phyloP scores from a whole-genome alignment of 2,888 invertebrate genomes.

The Polymixis lichenea region DNA sequence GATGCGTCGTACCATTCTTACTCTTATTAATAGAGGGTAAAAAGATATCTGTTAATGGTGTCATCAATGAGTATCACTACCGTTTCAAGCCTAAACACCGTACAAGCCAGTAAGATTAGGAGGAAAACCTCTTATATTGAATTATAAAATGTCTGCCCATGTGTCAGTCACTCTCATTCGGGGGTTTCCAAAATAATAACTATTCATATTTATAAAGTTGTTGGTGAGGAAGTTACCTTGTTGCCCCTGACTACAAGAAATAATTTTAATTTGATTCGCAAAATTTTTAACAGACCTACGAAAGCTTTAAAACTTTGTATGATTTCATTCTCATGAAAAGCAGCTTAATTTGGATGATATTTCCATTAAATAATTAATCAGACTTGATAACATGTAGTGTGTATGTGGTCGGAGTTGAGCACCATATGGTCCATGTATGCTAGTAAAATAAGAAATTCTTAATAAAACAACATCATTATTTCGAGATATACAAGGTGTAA shows the following conservation, averaged over 20 bases:
- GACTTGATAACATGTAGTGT: neutral
- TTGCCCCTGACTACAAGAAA: neutral
- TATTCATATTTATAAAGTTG: constrained; percentile 16
- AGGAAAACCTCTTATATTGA: constrained; percentile 1
- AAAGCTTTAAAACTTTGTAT: neutral
- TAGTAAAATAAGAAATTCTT: neutral
- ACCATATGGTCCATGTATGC: neutral
- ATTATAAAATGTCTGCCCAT: neutral
- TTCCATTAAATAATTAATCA: neutral
- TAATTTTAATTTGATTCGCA: neutral
- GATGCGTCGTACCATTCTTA: constrained; percentile 41
- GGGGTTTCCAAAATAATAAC: constrained; percentile 4
- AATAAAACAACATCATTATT: neutral
- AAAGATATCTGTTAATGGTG: constrained; percentile 42
- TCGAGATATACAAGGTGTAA: no score
- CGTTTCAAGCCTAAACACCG: constrained; percentile 24
- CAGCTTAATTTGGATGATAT: neutral
- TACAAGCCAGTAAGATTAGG: constrained; percentile 1
- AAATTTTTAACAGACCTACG: neutral
- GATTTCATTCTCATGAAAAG: neutral
- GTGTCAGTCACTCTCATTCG: neutral
- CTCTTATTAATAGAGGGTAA: constrained; percentile 42
- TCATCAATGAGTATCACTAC: constrained; percentile 11
- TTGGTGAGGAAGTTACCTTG: constrained; percentile 17
- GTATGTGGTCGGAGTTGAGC: neutral